These are phyloP conservation scores for Nymphalis polychloros DNA, from an alignment of 2,888 invertebrate species.

Conservation along the genomic window DNA sequence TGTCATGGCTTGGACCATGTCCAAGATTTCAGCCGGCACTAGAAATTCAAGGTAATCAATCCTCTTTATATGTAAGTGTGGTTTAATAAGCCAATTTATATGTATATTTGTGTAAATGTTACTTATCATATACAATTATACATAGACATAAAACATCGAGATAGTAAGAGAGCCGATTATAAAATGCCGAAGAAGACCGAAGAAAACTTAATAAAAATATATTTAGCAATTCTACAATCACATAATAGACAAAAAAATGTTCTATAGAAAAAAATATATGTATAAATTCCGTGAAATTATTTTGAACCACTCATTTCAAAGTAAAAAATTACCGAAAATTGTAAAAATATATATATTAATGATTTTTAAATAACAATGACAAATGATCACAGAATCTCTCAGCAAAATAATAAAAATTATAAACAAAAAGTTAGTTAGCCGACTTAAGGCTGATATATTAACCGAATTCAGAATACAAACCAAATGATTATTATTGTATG, in stretches of 20 bases:
- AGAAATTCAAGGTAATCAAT: no score
- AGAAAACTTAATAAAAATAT: background rate
- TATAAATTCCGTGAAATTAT: background rate
- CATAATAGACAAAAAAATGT: no score
- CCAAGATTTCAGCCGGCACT: no score
- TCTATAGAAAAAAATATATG: no score
- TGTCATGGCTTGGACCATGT: no score
- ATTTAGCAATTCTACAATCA: background rate
- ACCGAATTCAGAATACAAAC: no score
- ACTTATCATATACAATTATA: no score
- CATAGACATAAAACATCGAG: background rate
- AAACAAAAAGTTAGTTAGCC: background rate
- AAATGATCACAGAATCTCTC: background rate
- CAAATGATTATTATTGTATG: no score
- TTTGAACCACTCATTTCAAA: background rate
- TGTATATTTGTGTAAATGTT: no score
- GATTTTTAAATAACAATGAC: background rate
- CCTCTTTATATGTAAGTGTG: no score
- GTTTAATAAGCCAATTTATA: no score
- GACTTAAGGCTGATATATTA: background rate
- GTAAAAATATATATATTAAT: background rate
- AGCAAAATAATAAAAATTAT: background rate
- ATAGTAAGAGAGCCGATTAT: background rate
- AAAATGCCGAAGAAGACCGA: background rate
- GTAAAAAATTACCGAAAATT: background rate